A percentile compares a stretch with the other conserved stretches of the same genome.
phyloP scores from a whole-genome alignment of 2,113 vertebrate genomes.

The Poicephalus gulielmi region DNA sequence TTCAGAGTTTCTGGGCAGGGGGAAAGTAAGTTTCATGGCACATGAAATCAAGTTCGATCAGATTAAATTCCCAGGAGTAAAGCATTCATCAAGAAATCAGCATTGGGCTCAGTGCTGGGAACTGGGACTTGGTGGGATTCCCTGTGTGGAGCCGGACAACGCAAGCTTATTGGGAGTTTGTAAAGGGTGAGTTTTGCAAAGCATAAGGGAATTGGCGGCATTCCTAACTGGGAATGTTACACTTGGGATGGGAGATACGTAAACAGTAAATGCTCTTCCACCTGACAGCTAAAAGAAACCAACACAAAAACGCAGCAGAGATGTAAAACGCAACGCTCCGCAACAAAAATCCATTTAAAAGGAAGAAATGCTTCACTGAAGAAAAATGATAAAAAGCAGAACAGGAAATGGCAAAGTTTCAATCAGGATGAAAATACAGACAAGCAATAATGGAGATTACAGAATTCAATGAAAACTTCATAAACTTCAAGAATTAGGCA shows the following conservation, averaged over 20 bases:
- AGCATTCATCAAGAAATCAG: background rate
- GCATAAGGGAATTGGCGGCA: background rate
- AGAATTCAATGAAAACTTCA: constrained; percentile 43
- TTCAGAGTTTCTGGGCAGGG: background rate
- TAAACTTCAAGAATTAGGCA: constrained; percentile 34
- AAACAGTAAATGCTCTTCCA: background rate
- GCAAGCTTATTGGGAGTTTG: background rate
- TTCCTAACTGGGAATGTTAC: background rate
- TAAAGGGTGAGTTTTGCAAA: background rate
- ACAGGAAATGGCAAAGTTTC: background rate
- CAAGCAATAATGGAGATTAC: constrained; percentile 12
- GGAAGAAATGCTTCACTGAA: background rate
- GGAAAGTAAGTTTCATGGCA: background rate
- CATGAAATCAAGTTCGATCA: background rate
- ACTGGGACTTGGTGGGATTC: background rate
- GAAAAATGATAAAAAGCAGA: background rate
- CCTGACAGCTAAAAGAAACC: background rate
- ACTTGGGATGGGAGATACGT: background rate
- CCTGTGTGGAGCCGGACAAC: background rate
- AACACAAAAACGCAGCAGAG: background rate
- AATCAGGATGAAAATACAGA: background rate
- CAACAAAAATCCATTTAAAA: background rate
- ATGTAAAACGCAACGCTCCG: fast-evolving
- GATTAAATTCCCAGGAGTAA: background rate
- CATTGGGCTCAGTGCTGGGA: background rate